Evolutionary conservation across 2,113 vertebrate species (phyloP), one percentile per base, ranked within the genome.

Genomic region (Charadrius vociferus): DNA sequence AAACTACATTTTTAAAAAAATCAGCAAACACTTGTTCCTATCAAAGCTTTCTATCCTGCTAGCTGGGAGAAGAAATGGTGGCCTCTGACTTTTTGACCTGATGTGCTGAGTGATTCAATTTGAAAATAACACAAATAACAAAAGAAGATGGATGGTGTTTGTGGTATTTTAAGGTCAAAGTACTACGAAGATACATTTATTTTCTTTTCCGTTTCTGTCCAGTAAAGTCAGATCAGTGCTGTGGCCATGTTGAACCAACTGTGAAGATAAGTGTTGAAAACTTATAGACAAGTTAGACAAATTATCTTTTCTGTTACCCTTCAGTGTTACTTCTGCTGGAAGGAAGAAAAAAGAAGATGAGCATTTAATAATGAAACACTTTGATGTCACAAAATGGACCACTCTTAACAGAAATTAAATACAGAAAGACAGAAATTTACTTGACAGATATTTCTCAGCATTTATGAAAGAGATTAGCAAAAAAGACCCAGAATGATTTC

Each of bases 61-160:
- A 92, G 77, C 61, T 86, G 58, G 68, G 68, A 96, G 68, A 92
- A 95, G 90, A 96, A 95, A 97, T 30, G 61, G 75, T 86, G 88
- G 80, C 82, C 94, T 96, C 85, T 96, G 95, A 95, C 96, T 93
- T 94, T 90, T 95, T 97, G 95, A 96, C 94, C 96, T 1, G 2
- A 62, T 94, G 56, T 61, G 86, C 93, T 90, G 93, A 95, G 93
- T 94, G 92, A 96, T 97, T 96, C 93, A 96, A 93, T 93, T 96
- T 95, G 95, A 94, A 96, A 96, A 93, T 73, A 96, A 90, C 67
- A 96, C 94, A 96, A 96, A 88, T 94, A 96, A 88, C 93, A 91
- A 56, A 59, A 30, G 92, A 94, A 93, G 97, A 97, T 65, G 65
- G 88, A 97, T 97, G 68, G 90, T 93, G 96, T 88, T 92, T 88